Evolutionary conservation across 1,140 invertebrate species (phyloP), one percentile per base, ranked within the genome.

Genomic region (Polypedilum vanderplanki): DNA sequence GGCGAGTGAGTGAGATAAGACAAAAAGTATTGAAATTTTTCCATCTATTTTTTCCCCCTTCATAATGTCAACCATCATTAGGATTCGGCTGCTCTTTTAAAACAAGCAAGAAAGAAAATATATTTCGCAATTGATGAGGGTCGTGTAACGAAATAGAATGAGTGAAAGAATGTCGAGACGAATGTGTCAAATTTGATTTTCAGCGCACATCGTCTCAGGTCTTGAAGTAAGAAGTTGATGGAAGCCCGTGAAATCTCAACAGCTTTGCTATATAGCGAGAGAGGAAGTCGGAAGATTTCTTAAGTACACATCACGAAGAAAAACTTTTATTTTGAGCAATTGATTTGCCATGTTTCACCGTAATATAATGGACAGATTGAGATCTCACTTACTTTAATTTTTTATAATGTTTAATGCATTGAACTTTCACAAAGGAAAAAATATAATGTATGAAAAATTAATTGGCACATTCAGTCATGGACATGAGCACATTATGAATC

Each of bases 141-240:
- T 57, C 12, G 46, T 12, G n/a, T 1, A n/a, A 57, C 12, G 46
- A 57, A 57, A 57, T 15, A 15, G 46, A 46, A 57, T n/a, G 46
- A 57, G n/a, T 57, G 46, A n/a, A n/a, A 57, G 15, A 57, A n/a
- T n/a, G 46, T n/a, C 46, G 46, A 57, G 46, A 15, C 46, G 46
- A 57, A 57, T 57, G 46, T 57, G 46, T 57, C 46, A 57, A 57
- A 57, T 57, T 57, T 57, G 46, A 57, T 57, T 57, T 57, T 57
- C 24, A 33, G 24, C 5, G 24, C 24, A 33, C 1, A 33, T 33
- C 24, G 24, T 33, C 24, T 33, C 24, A 33, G 24, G 24, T 33
- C 24, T n/a, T n/a, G 24, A 33, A 33, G 24, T 5, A 33, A 33
- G 24, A 33, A 33, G 5, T 33, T 33, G 2, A 33, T 33, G 5